A percentile compares a stretch with the other conserved stretches of the same genome.
Evolutionary conservation across 2,113 vertebrate genomes (phyloP).

Genomic region (Xiphophorus maculatus): DNA sequence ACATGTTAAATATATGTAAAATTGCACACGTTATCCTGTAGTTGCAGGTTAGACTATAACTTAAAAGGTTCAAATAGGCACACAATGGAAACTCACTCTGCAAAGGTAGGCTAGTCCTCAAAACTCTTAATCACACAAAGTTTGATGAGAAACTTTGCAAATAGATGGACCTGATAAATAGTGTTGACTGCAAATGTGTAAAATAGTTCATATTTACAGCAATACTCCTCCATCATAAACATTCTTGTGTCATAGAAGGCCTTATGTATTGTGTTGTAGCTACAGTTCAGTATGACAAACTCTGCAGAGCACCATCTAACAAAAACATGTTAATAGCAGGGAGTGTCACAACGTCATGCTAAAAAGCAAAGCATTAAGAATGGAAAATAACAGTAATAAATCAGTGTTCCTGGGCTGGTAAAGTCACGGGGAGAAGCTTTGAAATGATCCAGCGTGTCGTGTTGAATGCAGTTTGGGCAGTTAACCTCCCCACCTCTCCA

Average conservation of each 20-base stretch:
- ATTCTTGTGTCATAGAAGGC: slow-evolving; percentile 50
- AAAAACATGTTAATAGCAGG: slow-evolving; percentile 13
- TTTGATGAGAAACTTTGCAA: slow-evolving; percentile 4
- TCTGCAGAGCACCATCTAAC: slow-evolving; percentile 29
- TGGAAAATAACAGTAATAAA: neutral
- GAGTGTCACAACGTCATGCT: slow-evolving; percentile 51
- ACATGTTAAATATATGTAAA: slow-evolving; percentile 17
- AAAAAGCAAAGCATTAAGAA: slow-evolving; percentile 31
- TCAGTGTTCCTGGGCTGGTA: slow-evolving; percentile 43
- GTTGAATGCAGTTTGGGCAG: slow-evolving; percentile 33
- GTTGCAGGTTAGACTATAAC: slow-evolving; percentile 30
- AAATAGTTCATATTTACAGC: slow-evolving; percentile 65
- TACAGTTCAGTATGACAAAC: slow-evolving; percentile 6
- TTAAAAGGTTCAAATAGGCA: slow-evolving; percentile 43
- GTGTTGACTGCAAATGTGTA: slow-evolving; percentile 35
- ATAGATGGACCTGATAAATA: slow-evolving; percentile 39
- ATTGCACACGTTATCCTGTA: slow-evolving; percentile 14
- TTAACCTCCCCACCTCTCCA: slow-evolving; percentile 26
- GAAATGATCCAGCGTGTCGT: slow-evolving; percentile 48
- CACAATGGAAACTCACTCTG: slow-evolving; percentile 35
- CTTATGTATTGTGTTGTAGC: slow-evolving; percentile 1
- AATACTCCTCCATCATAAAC: slow-evolving; percentile 50
- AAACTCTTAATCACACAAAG: slow-evolving; percentile 57
- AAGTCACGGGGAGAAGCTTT: slow-evolving; percentile 23
- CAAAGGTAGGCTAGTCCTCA: slow-evolving; percentile 67